Conservation (phyloP, 2,888 invertebrate species). For the Melanargia galathea region DNA sequence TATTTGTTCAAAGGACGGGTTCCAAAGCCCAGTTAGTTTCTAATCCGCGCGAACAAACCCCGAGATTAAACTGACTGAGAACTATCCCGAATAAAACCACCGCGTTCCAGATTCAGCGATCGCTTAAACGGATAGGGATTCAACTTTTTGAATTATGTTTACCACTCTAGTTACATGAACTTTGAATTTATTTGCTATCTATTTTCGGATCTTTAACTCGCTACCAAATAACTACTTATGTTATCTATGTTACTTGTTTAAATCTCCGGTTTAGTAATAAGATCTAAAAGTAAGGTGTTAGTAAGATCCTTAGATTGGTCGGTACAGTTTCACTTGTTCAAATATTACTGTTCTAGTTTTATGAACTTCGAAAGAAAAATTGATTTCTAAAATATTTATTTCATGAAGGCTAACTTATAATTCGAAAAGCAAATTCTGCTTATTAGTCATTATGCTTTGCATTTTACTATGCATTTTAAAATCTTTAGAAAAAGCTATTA, state of each 20-base stretch:
- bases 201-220: neutral
- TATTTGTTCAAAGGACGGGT: conserved; percentile 29
- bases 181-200: neutral
- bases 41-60: conserved; percentile 35
- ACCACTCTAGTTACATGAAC: conserved; percentile 5
- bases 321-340: too few species aligned
- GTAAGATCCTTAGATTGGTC: too few species aligned
- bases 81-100: conserved; percentile 30
- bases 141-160: conserved; percentile 18
- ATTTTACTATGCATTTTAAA: too few species aligned
- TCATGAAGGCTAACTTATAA: too few species aligned
- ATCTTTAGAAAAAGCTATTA: too few species aligned
- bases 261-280: too few species aligned
- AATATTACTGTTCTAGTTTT: too few species aligned
- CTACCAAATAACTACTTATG: neutral
- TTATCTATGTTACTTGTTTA: neutral
- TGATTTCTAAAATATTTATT: too few species aligned
- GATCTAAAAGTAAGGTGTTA: too few species aligned
- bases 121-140: conserved; percentile 28
- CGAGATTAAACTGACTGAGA: conserved; percentile 26
- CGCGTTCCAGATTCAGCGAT: conserved; percentile 32
- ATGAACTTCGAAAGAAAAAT: too few species aligned
- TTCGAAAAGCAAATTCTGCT: too few species aligned
- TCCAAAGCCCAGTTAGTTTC: conserved; percentile 32
- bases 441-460: too few species aligned